Base-by-base conservation (phyloP, 2,113 vertebrate genomes). In the Proteles cristata region DNA sequence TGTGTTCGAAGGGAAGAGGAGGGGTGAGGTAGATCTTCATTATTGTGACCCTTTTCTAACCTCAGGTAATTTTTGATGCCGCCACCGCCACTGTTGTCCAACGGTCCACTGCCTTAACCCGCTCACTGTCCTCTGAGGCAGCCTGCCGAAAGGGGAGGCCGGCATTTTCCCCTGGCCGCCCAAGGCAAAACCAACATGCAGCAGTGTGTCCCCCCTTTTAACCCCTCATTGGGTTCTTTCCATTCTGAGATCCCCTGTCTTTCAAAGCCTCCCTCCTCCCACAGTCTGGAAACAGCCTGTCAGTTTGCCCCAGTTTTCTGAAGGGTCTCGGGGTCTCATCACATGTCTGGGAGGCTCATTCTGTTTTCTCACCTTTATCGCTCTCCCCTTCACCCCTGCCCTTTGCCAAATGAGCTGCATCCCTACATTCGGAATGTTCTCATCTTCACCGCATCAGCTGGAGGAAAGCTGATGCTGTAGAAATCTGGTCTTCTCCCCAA, bases 401-500 rank as follows among this genome's bases (percentile, higher is more conserved):
- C 84, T 95, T 87, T 66, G 48, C 80, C 74, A 80, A 90, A 55
- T 94, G 28, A 28, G 65, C 39, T 71, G 43, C 45, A 25, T 73
- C 85, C 82, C 55, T 63, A 33, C 39, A 69, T 95, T 94, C 94
- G 58, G n/a, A 88, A 84, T 0, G 0, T 69, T 90, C 65, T 88
- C 21, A 84, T 53, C 86, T 88, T 77, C 63, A 71, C 58, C 63
- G 5, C 17, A 58, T 91, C 77, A 81, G 53, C 81, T 25, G 45
- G 26, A 89, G 77, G 39, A 90, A 94, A 96, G 84, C 79, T 84
- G 17, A 61, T 31, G 65, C 66, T 53, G 26, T 16, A 28, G 48
- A 91, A 90, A 74, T 84, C 80, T 33, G 17, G 33, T 94, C n/a
- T 86, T 83, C n/a, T 96, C 61, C 35, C 39, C 50, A 81, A 53